These are phyloP conservation scores for Acrobasis suavella DNA, from an alignment of 2,888 invertebrate genomes.

Conservation along the genomic window DNA sequence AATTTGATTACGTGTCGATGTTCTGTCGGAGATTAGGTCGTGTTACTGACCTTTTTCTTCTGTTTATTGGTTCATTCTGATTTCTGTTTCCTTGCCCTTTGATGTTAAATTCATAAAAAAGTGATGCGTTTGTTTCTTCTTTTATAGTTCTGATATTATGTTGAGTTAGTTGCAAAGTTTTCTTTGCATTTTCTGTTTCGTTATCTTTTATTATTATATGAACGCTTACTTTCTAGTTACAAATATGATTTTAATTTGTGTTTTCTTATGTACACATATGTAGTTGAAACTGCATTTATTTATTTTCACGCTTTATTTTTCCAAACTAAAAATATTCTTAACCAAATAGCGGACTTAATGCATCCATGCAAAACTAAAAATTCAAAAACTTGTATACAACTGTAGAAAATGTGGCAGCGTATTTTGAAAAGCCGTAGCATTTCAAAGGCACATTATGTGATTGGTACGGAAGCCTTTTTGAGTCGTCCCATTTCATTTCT, in stretches of 20 bases:
- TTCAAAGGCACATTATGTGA: conserved; percentile 53
- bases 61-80: neutral
- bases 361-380: neutral
- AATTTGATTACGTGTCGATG: conserved; percentile 41
- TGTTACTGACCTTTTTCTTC: conserved; percentile 7
- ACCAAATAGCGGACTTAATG: no score
- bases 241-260: no score
- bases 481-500: conserved; percentile 50
- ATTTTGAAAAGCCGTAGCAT: conserved; percentile 46
- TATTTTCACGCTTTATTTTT: no score
- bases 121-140: neutral
- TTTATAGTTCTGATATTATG: conserved; percentile 14
- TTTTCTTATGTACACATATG: no score
- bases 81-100: neutral
- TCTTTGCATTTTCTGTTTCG: no score
- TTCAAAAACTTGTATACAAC: conserved; percentile 22
- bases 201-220: no score
- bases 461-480: conserved; percentile 54
- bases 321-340: no score
- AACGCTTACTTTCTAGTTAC: no score
- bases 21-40: conserved; percentile 21
- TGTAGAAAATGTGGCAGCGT: conserved; percentile 8
- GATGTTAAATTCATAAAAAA: neutral
- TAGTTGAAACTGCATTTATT: no score
- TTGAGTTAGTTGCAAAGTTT: neutral